A percentile compares a stretch with the other conserved stretches of the same genome.
phyloP scores from a whole-genome alignment of 2,113 vertebrate genomes.

The Numida meleagris region DNA sequence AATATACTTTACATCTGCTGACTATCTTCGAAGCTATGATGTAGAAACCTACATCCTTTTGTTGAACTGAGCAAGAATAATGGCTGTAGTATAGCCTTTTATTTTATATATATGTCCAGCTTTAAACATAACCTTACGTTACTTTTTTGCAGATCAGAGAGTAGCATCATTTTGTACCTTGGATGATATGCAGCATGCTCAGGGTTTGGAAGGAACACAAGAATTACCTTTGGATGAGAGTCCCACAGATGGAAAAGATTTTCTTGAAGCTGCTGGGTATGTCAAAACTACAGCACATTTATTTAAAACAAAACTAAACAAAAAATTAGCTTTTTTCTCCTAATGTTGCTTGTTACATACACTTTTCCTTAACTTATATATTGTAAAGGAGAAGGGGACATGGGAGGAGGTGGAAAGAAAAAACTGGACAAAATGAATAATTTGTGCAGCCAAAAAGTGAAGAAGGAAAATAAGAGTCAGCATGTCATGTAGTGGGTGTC shows the following conservation, averaged over 20 bases:
- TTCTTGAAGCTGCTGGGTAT: slow-evolving; percentile 81
- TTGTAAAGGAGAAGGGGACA: not conserved
- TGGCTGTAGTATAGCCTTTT: slow-evolving; percentile 27
- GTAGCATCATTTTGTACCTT: slow-evolving; percentile 93
- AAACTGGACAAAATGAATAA: not conserved
- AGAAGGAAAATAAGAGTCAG: not conserved
- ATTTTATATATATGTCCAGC: not conserved
- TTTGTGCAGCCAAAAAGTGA: not conserved
- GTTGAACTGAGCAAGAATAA: not conserved
- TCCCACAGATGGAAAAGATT: slow-evolving; percentile 83
- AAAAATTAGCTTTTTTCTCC: not conserved
- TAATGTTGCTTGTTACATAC: not conserved
- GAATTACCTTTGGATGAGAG: slow-evolving; percentile 85
- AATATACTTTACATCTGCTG: slow-evolving; percentile 38
- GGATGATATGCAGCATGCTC: slow-evolving; percentile 87
- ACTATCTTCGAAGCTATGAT: slow-evolving; percentile 28
- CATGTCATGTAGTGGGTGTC: not conserved
- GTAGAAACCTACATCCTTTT: slow-evolving; percentile 25
- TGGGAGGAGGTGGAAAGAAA: not conserved
- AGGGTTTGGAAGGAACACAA: slow-evolving; percentile 84
- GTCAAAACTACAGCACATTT: slow-evolving; percentile 11
- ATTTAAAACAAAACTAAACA: not conserved
- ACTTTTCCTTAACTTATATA: not conserved
- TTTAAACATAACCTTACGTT: not conserved
- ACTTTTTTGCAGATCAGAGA: slow-evolving; percentile 87